These are phyloP conservation scores for Neosalanx taihuensis DNA, from an alignment of 2,797 vertebrate genomes.

Conservation along the genomic window DNA sequence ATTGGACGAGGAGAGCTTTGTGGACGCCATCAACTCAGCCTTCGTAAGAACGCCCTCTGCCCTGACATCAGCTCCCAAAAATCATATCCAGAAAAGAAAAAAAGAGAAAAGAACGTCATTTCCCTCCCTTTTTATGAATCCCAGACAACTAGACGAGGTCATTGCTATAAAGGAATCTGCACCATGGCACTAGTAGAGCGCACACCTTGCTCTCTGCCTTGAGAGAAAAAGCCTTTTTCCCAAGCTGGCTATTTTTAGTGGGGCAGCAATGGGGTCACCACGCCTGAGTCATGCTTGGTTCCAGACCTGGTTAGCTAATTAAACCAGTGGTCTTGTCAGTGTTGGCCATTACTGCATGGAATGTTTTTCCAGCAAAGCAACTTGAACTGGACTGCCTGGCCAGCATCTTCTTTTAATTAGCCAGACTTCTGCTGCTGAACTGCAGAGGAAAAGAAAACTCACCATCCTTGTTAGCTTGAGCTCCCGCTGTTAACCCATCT, in stretches of 20 bases:
- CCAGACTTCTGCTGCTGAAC: constrained; percentile 62
- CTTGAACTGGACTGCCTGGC: constrained; percentile 69
- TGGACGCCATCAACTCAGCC: constrained; percentile 93
- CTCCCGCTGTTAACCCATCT: constrained; percentile 61
- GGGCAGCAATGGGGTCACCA: constrained; percentile 67
- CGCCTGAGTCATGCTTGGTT: constrained; percentile 75
- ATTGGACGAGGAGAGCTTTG: constrained; percentile 92
- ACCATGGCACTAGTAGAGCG: neutral
- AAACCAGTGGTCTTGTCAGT: constrained; percentile 75
- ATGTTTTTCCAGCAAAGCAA: constrained; percentile 77
- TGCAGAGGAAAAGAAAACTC: constrained; percentile 52
- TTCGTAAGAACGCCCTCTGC: constrained; percentile 79
- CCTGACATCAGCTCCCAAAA: too few species aligned
- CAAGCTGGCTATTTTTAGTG: constrained; percentile 77
- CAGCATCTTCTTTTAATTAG: constrained; percentile 78
- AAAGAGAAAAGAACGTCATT: neutral
- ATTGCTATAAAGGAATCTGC: neutral
- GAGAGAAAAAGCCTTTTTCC: constrained; percentile 72
- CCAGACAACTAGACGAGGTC: neutral
- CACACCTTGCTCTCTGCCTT: constrained; percentile 55
- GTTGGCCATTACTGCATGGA: constrained; percentile 76
- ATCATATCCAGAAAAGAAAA: neutral
- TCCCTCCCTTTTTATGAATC: neutral
- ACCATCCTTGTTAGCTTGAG: constrained; percentile 57
- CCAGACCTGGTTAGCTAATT: constrained; percentile 78